These are phyloP conservation scores for Neosilurus mollespiculum DNA, from an alignment of 2,797 vertebrate species.

Conservation along the genomic window DNA sequence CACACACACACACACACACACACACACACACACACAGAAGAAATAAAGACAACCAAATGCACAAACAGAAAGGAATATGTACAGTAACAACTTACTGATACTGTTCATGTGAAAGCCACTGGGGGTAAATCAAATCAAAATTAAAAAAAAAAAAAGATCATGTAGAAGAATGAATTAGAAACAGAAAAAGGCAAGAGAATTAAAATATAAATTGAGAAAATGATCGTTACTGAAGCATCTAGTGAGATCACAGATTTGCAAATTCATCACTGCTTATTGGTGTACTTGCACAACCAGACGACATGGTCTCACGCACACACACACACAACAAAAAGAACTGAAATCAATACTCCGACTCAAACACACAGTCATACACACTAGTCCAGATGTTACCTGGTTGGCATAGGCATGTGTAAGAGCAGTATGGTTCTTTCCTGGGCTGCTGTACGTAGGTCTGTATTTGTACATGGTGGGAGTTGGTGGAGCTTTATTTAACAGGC, in stretches of 20 bases:
- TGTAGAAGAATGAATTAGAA: slow-evolving; percentile 62
- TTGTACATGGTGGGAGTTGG: slow-evolving; percentile 97
- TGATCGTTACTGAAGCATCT: slow-evolving; percentile 4
- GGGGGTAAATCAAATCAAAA: slow-evolving; percentile 71
- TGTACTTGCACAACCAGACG: slow-evolving; percentile 2
- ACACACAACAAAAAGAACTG: not conserved
- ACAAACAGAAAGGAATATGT: slow-evolving; percentile 24
- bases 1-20: slow-evolving; percentile 12
- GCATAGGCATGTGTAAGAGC: slow-evolving; percentile 80
- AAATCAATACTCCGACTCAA: slow-evolving; percentile 22
- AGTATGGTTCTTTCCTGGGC: slow-evolving; percentile 84
- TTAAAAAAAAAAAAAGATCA: slow-evolving; percentile 42
- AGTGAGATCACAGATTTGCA: slow-evolving; percentile 15
- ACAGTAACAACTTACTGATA: slow-evolving; percentile 76
- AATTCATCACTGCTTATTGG: not conserved
- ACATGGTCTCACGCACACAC: not conserved
- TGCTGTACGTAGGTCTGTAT: slow-evolving; percentile 88
- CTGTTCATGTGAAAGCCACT: slow-evolving; percentile 79
- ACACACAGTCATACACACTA: not conserved
- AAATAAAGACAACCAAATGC: slow-evolving; percentile 22
- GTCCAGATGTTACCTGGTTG: slow-evolving; percentile 71
- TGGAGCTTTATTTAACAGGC: slow-evolving; percentile 86
- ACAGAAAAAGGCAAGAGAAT: slow-evolving; percentile 54
- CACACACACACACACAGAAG: not conserved
- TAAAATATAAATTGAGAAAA: slow-evolving; percentile 51